Evolutionary conservation across 2,113 vertebrate species (phyloP).

Genomic region (Odontesthes bonariensis): DNA sequence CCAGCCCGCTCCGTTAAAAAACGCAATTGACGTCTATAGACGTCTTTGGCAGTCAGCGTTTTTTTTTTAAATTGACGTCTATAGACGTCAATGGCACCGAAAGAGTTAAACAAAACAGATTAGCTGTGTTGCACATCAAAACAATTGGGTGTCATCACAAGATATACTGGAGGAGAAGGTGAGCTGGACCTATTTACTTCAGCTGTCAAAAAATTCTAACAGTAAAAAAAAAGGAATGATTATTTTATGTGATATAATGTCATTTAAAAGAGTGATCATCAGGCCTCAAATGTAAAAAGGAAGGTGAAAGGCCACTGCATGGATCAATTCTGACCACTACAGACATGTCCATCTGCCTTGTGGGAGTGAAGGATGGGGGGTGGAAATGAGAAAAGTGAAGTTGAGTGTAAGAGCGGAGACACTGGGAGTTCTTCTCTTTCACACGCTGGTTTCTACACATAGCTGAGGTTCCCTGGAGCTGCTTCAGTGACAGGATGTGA

Average conservation of each 20-base stretch:
- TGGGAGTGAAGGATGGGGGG: neutral
- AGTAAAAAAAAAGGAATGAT: neutral
- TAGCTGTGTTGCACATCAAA: neutral
- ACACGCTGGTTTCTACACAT: conserved; percentile 30
- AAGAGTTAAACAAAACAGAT: neutral
- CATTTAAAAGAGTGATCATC: conserved; percentile 6
- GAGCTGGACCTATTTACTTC: neutral
- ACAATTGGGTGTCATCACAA: neutral
- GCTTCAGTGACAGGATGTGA: conserved; percentile 72
- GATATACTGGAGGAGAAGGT: neutral
- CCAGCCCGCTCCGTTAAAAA: too few species aligned
- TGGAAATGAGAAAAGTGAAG: conserved; percentile 3
- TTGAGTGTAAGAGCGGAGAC: conserved; percentile 30
- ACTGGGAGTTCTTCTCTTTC: conserved; percentile 48
- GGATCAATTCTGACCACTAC: conserved; percentile 10
- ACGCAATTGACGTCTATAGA: too few species aligned
- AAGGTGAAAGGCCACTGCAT: neutral
- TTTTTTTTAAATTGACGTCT: too few species aligned
- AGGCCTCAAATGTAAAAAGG: neutral
- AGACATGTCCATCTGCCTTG: conserved; percentile 12
- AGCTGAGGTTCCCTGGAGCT: conserved; percentile 49
- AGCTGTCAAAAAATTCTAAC: too few species aligned
- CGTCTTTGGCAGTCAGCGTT: too few species aligned
- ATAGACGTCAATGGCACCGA: too few species aligned
- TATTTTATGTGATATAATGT: neutral